Conservation (phyloP, 2,113 vertebrate genomes). For the Sardina pilchardus region DNA sequence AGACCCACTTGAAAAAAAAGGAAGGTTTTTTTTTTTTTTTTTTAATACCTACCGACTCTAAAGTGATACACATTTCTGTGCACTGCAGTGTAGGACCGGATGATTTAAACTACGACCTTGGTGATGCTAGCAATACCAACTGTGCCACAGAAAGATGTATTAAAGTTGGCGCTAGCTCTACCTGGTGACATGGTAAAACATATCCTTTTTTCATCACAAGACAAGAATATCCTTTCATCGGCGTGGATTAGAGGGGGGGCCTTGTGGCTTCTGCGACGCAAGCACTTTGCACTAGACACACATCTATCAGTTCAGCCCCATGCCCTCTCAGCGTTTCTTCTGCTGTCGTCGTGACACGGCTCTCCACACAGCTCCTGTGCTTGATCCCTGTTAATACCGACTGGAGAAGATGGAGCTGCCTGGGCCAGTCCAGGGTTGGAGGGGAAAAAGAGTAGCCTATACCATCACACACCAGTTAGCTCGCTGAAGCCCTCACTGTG, state of each 20-base stretch:
- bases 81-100: background rate
- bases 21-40: background rate
- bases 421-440: background rate
- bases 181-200: background rate
- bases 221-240: background rate
- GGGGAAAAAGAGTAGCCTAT: too few species aligned
- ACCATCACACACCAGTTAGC: too few species aligned
- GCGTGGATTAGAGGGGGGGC: slow-evolving; percentile 58
- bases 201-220: background rate
- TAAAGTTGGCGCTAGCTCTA: background rate
- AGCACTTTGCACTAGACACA: background rate
- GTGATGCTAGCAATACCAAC: background rate
- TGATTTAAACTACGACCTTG: background rate
- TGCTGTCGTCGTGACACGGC: background rate
- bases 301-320: background rate
- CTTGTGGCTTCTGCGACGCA: background rate
- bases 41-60: background rate
- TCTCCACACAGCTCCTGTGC: background rate
- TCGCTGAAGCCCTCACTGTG: too few species aligned
- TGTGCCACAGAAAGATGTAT: background rate
- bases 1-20: background rate
- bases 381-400: background rate
- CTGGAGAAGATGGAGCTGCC: background rate
- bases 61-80: background rate
- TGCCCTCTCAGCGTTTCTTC: background rate